Evolutionary conservation across 2,113 vertebrate genomes (phyloP), one percentile per base, ranked within the genome.

Genomic region (Hemichromis elongatus): DNA sequence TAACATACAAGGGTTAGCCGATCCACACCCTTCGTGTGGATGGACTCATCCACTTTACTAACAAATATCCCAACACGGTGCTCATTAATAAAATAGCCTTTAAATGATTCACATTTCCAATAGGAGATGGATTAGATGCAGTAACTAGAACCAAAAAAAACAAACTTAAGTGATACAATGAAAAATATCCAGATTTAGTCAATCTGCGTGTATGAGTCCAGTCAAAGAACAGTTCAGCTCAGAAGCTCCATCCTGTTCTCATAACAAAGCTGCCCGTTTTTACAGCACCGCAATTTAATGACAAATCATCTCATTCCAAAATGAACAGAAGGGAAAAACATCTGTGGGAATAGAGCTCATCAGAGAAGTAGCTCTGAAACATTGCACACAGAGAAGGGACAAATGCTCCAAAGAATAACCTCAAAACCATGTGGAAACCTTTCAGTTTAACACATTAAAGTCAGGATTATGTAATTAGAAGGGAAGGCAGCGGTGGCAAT

Each of bases 261-360:
- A 47, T 78, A n/a, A 88, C n/a, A 7, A 82, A 66, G 50, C 86
- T 56, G 77, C 45, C 6, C 24, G 53, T 80, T 84, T 56, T 85
- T 77, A 77, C 50, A 42, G 83, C 85, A 70, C 77, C 53, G 14
- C 77, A 37, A 85, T 77, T 78, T 82, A 84, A 89, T 86, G 90
- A 85, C 87, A 80, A 85, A 90, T 88, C 83, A 85, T 90, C 59
- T 75, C 88, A 86, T 90, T 89, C 80, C 89, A 21, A 11, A 33
- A 53, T 16, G 68, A 85, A 56, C 37, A 84, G 82, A 84, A 70
- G 79, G 68, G 57, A 79, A 91, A 91, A 85, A 35, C 81, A 84
- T 89, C 53, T 79, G 91, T 80, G 86, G 88, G 84, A 82, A 83
- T 63, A 80, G 56, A 86, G 73, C 63, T 70, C 0, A 33, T 77